Evolutionary conservation across 2,888 invertebrate species (phyloP), one percentile per base, ranked within the genome.

Genomic region (Andricus curvator): DNA sequence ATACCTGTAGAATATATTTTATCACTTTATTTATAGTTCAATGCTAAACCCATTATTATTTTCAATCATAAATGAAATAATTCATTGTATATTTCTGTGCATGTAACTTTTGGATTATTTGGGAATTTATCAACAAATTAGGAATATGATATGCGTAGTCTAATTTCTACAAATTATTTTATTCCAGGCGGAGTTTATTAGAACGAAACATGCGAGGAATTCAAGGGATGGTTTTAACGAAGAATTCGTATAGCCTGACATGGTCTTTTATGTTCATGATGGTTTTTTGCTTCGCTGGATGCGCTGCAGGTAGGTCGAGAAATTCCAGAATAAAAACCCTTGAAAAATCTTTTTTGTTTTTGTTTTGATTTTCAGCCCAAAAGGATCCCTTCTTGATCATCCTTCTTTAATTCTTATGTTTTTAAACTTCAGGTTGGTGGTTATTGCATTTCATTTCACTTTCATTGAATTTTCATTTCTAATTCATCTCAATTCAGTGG

Each of bases 211-310:
- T 89, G 88, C 76, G 82, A 79, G 81, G 78, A 78, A 83, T 83
- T 82, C 84, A 85, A 68, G 86, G 84, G 82, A 83, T 84, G 78
- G 67, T 80, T 62, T 80, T 74, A 77, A 78, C 84, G 77, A 85
- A 81, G 82, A 86, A 86, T 64, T 76, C 78, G 37, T 87, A 91
- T 79, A 88, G 93, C 66, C 93, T 93, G 83, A 87, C 82, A 67
- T 85, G 86, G 70, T 80, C 82, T 37, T 83, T 87, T 78, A 84
- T 84, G 37, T 80, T 95, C 44, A 91, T 95, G 60, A 92, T 95
- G 80, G 92, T 95, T 81, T 93, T 95, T 84, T 94, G 94, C 85
- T 93, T 95, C 81, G 94, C 94, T 29, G 95, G 95, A 88, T 94
- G 94, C 86, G 94, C 94, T 81, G 94, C 95, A 92, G 95, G 95